phyloP scores from a whole-genome alignment of 2,113 vertebrate genomes.

The Toxotes chatareus region DNA sequence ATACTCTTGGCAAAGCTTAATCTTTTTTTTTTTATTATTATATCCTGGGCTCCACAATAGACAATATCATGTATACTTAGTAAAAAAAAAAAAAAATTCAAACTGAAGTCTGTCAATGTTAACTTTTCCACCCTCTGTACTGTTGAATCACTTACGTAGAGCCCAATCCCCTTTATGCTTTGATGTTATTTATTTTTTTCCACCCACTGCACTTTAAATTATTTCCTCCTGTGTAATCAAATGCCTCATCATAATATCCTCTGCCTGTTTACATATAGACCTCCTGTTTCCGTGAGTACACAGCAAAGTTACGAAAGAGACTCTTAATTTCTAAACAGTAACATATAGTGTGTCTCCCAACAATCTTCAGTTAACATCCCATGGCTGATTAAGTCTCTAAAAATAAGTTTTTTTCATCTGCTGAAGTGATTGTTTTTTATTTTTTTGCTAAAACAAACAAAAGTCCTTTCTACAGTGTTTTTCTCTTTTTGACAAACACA shows the following conservation, averaged over 20 bases:
- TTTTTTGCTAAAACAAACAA: neutral
- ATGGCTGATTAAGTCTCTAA: conserved; percentile 28
- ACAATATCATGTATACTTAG: neutral
- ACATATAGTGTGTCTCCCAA: conserved; percentile 27
- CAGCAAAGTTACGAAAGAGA: conserved; percentile 27
- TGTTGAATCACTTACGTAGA: neutral
- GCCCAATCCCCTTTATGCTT: conserved; percentile 18
- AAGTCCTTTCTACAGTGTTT: neutral
- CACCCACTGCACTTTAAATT: conserved; percentile 30
- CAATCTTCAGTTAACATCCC: neutral
- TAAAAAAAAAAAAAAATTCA: conserved; percentile 24
- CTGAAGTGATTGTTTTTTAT: neutral
- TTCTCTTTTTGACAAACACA: neutral
- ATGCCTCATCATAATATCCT: conserved; percentile 69
- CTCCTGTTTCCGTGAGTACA: conserved; percentile 56
- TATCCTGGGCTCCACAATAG: conserved; percentile 17
- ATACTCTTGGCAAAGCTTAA: conserved; percentile 50
- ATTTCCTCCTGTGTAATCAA: conserved; percentile 68
- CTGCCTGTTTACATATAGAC: conserved; percentile 68
- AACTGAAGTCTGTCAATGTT: conserved; percentile 12
- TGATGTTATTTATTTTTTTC: conserved; percentile 51
- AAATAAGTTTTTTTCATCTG: neutral
- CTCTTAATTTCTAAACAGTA: conserved; percentile 47
- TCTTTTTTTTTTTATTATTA: conserved; percentile 18
- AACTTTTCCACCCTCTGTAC: conserved; percentile 16